Evolutionary conservation across 2,888 invertebrate species (phyloP), one percentile per base, ranked within the genome.

Genomic region (Drosophila maculinotata): DNA sequence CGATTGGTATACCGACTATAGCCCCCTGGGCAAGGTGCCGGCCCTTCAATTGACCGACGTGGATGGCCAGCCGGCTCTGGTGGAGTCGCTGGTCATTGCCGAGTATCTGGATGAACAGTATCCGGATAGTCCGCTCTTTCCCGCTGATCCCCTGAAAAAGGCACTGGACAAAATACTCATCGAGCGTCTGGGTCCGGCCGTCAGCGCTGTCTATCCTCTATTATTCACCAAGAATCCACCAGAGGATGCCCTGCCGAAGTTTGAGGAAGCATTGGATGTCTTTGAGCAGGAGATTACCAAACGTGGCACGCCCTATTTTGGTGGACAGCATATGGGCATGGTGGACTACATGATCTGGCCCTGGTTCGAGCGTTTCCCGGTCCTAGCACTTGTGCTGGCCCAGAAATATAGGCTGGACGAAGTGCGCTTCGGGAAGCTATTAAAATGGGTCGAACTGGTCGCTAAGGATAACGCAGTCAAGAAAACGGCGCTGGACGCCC

Each of bases 261-360:
- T 83, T 10, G 87, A 82, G 36, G 39, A 92, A 51, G 95, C 94
- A 0, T 90, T 97, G 14, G 93, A 94, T 71, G 84, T 92, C 0
- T 94, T 95, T 51, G 95, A 97, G 84, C 93, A 92, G 45, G 95
- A 95, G 87, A 89, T 97, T 2, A 89, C 89, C 23, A 90, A 91
- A 14, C 93, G 96, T 51, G 93, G 93, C 26, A 94, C 94, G 1
- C 93, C 92, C 45, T 97, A 93, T 90, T 94, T 96, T 76, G 93
- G 94, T 63, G 96, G 96, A 0, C 91, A 92, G 52, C 93, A 93
- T 57, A 95, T 96, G 3, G 96, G 96, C 47, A 94, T 96, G 93
- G 91, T 96, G 45, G 97, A 97, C 89, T 95, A 95, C 74, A 96
- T 96, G 93, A 94, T 97, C 73, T 97, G 96, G 96, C 97, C 97